A percentile compares a stretch with the other conserved stretches of the same genome.
phyloP scores from a whole-genome alignment of 2,797 vertebrate genomes.

The Poeciliopsis turneri region DNA sequence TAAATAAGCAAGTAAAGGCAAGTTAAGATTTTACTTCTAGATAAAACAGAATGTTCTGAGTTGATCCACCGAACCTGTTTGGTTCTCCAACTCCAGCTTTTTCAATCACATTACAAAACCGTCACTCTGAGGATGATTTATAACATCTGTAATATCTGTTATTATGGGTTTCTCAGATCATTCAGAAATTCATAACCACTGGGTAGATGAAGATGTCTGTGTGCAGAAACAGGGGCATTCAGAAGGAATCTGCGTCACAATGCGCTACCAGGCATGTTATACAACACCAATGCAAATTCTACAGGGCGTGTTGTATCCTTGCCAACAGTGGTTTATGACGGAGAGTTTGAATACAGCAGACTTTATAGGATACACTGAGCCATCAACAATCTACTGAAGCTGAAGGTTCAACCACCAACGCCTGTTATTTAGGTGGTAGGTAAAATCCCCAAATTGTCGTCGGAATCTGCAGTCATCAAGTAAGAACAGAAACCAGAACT shows the following conservation, averaged over 20 bases:
- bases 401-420: not conserved
- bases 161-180: not conserved
- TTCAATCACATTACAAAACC: not conserved
- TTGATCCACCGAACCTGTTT: not conserved
- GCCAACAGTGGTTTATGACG: conserved; percentile 10
- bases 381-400: not conserved
- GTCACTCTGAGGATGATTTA: not conserved
- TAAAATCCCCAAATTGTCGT: not conserved
- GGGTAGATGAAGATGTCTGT: conserved; percentile 3
- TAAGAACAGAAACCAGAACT: not conserved
- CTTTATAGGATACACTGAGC: not conserved
- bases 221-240: not conserved
- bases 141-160: not conserved
- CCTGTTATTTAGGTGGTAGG: not conserved
- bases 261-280: conserved; percentile 20
- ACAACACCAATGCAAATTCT: conserved; percentile 26
- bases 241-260: conserved; percentile 16
- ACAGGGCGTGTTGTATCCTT: conserved; percentile 12
- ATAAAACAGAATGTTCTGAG: not conserved
- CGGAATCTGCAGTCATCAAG: not conserved
- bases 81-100: not conserved
- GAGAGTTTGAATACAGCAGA: conserved; percentile 3
- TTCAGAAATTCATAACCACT: not conserved
- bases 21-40: not conserved
- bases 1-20: not conserved